Conservation (phyloP, 2,113 vertebrate genomes). For the Gobio gobio region DNA sequence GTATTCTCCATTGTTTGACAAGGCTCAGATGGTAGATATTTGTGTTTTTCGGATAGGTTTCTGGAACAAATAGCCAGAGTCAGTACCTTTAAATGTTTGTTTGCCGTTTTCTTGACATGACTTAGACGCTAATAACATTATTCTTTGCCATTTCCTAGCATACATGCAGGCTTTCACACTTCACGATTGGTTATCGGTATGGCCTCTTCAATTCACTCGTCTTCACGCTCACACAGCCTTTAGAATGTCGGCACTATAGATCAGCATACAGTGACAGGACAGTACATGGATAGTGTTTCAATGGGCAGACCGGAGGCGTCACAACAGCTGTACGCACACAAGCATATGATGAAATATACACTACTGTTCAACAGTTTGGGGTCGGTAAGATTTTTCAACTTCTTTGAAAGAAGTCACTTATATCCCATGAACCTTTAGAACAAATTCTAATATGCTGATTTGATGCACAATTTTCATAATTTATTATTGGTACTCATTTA, state of each 20-base stretch:
- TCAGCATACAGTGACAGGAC: constrained; percentile 7
- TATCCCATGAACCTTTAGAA: not conserved
- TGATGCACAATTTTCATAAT: not conserved
- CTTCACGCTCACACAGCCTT: not conserved
- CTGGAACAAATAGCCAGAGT: not conserved
- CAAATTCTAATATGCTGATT: not conserved
- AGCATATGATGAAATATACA: not conserved
- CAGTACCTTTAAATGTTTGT: not conserved
- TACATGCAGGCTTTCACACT: not conserved
- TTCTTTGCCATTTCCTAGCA: not conserved
- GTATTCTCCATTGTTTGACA: constrained; percentile 14
- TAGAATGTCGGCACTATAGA: constrained; percentile 3
- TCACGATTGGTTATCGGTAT: not conserved
- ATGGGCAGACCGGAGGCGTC: constrained; percentile 68
- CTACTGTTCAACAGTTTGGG: not conserved
- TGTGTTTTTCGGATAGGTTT: not conserved
- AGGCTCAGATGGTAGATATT: constrained; percentile 3
- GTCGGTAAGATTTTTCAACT: not conserved
- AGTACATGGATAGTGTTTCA: constrained; percentile 3
- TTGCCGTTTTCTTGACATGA: not conserved
- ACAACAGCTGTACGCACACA: constrained; percentile 62
- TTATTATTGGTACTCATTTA: too few species aligned
- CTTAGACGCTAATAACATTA: not conserved
- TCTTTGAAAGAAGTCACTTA: not conserved
- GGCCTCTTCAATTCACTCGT: not conserved